phyloP scores from a whole-genome alignment of 2,797 vertebrate species.

The Gila robusta region DNA sequence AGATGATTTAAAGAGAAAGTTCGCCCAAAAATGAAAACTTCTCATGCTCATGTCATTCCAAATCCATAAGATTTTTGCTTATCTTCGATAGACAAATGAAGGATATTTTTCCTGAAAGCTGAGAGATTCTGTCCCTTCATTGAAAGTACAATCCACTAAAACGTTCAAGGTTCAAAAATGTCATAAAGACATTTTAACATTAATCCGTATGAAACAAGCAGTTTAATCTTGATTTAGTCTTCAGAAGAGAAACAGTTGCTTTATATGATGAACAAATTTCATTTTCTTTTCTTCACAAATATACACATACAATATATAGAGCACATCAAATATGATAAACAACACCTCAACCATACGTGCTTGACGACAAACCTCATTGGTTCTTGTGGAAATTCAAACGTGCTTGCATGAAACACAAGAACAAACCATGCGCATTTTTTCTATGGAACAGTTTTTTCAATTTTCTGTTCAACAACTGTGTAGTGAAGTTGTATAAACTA shows the following conservation, averaged over 20 bases:
- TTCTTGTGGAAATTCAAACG: neutral
- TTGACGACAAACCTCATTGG: neutral
- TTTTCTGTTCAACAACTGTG: neutral
- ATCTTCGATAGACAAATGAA: neutral
- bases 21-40: neutral
- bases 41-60: neutral
- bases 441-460: neutral
- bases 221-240: neutral
- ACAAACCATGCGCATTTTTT: neutral
- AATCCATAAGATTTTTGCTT: neutral
- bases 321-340: neutral
- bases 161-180: neutral
- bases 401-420: too few relatives aligned
- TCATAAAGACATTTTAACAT: neutral
- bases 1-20: neutral
- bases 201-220: neutral
- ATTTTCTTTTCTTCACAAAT: neutral
- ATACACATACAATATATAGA: neutral
- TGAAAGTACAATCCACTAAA: neutral
- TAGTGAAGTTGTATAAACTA: neutral
- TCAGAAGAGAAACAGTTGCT: neutral
- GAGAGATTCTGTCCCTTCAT: neutral
- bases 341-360: neutral
- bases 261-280: neutral
- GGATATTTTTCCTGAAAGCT: neutral